A percentile compares a stretch with the other conserved stretches of the same genome.
phyloP scores from a whole-genome alignment of 2,113 vertebrate genomes.

The Myrmecobius fasciatus region DNA sequence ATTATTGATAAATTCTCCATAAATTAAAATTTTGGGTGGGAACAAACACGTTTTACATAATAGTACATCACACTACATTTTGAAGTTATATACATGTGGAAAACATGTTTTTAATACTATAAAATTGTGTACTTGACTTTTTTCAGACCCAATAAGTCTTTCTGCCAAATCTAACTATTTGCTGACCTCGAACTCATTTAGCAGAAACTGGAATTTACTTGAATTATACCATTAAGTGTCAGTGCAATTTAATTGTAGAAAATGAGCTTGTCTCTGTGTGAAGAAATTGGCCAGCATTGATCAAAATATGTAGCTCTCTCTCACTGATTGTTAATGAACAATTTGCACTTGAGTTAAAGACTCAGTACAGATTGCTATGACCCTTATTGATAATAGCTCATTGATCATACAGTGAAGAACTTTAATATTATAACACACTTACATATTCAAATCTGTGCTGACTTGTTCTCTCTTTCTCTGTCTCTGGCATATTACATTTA shows the following conservation, averaged over 20 bases:
- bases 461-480: not conserved
- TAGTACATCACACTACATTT: not conserved
- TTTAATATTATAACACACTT: not conserved
- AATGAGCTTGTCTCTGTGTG: not conserved
- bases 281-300: not conserved
- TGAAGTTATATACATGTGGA: not conserved
- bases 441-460: not conserved
- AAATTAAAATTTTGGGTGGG: not conserved
- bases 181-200: not conserved
- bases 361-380: not conserved
- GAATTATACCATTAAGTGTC: not conserved
- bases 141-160: not conserved
- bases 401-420: not conserved
- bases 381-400: not conserved
- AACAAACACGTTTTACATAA: not conserved
- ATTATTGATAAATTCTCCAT: not conserved
- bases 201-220: not conserved
- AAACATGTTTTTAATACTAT: not conserved
- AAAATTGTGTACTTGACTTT: not conserved
- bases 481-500: not conserved
- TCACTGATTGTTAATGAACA: not conserved
- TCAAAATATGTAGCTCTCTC: not conserved
- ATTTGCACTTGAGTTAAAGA: not conserved
- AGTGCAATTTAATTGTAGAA: not conserved
- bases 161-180: not conserved